phyloP scores from a whole-genome alignment of 2,113 vertebrate species.

The Osmerus mordax region DNA sequence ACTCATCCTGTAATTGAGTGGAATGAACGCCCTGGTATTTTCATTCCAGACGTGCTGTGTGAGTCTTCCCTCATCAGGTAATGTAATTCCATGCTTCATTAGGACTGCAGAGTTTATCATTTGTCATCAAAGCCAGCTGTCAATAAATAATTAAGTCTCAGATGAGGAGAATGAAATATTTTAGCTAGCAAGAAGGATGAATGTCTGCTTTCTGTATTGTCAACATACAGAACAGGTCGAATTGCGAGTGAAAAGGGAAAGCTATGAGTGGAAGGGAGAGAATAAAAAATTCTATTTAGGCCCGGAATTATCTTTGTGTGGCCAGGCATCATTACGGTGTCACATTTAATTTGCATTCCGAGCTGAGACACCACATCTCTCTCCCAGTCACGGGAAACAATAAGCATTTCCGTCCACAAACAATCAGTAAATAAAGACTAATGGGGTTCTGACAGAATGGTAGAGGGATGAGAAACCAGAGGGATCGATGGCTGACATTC shows the following conservation, averaged over 20 bases:
- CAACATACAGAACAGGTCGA: constrained; percentile 21
- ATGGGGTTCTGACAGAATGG: constrained; percentile 61
- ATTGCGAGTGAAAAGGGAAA: not conserved
- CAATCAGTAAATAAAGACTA: constrained; percentile 58
- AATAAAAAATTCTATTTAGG: constrained; percentile 21
- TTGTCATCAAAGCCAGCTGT: constrained; percentile 77
- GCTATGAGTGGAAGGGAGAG: constrained; percentile 12
- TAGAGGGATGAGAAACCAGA: constrained; percentile 56
- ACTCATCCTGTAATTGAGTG: constrained; percentile 61
- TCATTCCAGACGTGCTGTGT: constrained; percentile 74
- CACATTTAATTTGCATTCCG: constrained; percentile 51
- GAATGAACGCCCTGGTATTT: constrained; percentile 63
- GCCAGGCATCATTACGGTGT: constrained; percentile 49
- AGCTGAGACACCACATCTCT: constrained; percentile 37
- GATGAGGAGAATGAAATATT: constrained; percentile 71
- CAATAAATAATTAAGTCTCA: constrained; percentile 77
- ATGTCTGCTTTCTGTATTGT: constrained; percentile 51
- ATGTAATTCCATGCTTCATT: constrained; percentile 80
- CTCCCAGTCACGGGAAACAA: constrained; percentile 41
- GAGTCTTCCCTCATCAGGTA: constrained; percentile 76
- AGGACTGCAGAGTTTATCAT: constrained; percentile 76
- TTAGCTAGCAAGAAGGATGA: constrained; percentile 51
- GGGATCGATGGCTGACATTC: constrained; percentile 63
- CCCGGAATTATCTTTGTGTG: constrained; percentile 46
- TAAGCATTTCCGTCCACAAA: constrained; percentile 43